Evolutionary conservation across 2,888 invertebrate species (phyloP).

Genomic region (Pachliopta kotzebuea): DNA sequence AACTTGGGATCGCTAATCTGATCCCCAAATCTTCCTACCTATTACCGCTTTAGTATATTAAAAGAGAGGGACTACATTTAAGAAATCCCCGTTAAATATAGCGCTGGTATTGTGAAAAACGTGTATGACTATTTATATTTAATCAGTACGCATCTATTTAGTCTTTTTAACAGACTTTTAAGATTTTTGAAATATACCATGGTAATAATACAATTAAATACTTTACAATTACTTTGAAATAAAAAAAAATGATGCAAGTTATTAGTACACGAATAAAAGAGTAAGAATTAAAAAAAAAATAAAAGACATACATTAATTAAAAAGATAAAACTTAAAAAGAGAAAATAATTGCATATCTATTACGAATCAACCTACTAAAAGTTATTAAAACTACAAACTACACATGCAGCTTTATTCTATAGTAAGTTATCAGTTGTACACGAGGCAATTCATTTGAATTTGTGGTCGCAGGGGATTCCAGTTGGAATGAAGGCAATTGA

Average conservation of each 20-base stretch:
- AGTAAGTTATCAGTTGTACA: not conserved
- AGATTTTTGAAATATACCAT: too few relatives aligned
- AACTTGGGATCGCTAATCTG: not conserved
- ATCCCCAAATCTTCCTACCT: not conserved
- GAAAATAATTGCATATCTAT: not conserved
- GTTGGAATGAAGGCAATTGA: not conserved
- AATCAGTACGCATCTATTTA: too few relatives aligned
- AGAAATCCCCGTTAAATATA: too few relatives aligned
- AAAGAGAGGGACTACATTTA: not conserved
- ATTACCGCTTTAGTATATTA: not conserved
- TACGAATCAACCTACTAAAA: not conserved
- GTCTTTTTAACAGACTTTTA: too few relatives aligned
- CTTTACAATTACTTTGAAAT: not conserved
- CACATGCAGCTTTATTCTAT: too few relatives aligned
- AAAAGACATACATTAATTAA: too few relatives aligned
- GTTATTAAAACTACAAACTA: not conserved
- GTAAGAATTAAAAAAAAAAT: too few relatives aligned
- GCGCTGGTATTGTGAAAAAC: too few relatives aligned
- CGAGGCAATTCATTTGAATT: slow-evolving; percentile 1
- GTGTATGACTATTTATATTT: too few relatives aligned
- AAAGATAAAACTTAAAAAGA: too few relatives aligned
- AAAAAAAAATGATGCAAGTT: not conserved
- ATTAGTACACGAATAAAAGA: too few relatives aligned
- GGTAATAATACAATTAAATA: not conserved
- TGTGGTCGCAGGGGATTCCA: slow-evolving; percentile 2